phyloP scores from a whole-genome alignment of 2,797 vertebrate species.

The Sciurus vulgaris region DNA sequence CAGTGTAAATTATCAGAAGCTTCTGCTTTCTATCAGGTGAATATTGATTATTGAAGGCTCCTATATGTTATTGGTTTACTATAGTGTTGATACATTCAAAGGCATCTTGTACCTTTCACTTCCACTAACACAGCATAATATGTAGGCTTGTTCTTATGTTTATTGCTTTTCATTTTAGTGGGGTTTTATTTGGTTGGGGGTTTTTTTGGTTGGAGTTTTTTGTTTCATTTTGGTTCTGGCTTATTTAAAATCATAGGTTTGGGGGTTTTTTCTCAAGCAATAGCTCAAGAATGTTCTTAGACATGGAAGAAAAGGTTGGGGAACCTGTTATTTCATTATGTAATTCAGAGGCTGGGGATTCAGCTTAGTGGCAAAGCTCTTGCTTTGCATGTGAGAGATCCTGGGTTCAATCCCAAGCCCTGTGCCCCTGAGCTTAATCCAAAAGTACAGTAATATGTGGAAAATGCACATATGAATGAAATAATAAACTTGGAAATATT shows the following conservation, averaged over 20 bases:
- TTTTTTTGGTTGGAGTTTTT: constrained; percentile 43
- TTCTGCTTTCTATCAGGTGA: background rate
- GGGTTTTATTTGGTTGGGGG: background rate
- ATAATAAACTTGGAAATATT: constrained; percentile 56
- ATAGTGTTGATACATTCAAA: background rate
- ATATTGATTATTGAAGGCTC: background rate
- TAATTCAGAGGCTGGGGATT: constrained; percentile 2
- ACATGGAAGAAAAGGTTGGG: constrained; percentile 52
- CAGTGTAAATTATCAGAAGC: background rate
- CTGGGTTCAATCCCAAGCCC: background rate
- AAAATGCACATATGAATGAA: constrained; percentile 16
- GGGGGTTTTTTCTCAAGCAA: constrained; percentile 70
- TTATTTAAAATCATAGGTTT: constrained; percentile 68
- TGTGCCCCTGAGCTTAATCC: constrained; percentile 33
- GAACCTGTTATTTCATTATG: constrained; percentile 67
- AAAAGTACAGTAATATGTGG: background rate
- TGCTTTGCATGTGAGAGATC: too few relatives aligned
- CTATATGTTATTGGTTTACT: background rate
- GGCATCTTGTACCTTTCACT: constrained; percentile 54
- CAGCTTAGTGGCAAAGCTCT: too few relatives aligned
- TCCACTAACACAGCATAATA: constrained; percentile 2
- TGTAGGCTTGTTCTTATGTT: constrained; percentile 7
- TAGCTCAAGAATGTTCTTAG: constrained; percentile 43
- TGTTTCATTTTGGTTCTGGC: constrained; percentile 59
- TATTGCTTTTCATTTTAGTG: constrained; percentile 60